These are phyloP conservation scores for Danio albolineatus DNA, from an alignment of 2,797 vertebrate species.

Conservation along the genomic window DNA sequence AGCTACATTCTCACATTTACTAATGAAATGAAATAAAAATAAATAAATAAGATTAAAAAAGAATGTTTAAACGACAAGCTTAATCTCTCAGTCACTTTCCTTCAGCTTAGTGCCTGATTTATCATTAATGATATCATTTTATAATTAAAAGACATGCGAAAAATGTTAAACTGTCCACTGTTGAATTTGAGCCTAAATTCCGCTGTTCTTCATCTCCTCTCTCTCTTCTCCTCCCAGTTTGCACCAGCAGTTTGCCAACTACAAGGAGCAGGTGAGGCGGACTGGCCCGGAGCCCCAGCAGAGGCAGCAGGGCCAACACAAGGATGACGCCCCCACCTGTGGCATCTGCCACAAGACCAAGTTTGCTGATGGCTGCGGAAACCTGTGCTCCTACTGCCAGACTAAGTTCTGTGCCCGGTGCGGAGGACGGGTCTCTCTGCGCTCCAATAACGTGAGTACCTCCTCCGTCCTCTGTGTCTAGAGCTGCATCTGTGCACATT, in stretches of 20 bases:
- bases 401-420: slow-evolving; percentile 98
- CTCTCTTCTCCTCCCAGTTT: slow-evolving; percentile 78
- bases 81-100: no score
- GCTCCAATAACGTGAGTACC: slow-evolving; percentile 92
- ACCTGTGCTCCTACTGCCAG: slow-evolving; percentile 97
- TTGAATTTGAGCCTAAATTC: background rate
- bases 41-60: no score
- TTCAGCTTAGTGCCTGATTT: no score
- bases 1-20: no score
- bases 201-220: slow-evolving; percentile 8
- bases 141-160: no score
- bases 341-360: slow-evolving; percentile 98
- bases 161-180: background rate
- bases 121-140: no score
- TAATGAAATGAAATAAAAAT: no score
- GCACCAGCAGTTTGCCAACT: slow-evolving; percentile 97
- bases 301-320: slow-evolving; percentile 87
- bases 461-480: background rate
- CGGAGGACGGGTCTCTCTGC: slow-evolving; percentile 93
- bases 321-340: slow-evolving; percentile 95
- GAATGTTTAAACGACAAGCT: no score
- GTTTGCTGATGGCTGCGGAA: slow-evolving; percentile 97
- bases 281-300: slow-evolving; percentile 85
- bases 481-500: slow-evolving; percentile 45
- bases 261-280: slow-evolving; percentile 93